phyloP scores from a whole-genome alignment of 2,888 invertebrate genomes.

The Metallyticus violacea region DNA sequence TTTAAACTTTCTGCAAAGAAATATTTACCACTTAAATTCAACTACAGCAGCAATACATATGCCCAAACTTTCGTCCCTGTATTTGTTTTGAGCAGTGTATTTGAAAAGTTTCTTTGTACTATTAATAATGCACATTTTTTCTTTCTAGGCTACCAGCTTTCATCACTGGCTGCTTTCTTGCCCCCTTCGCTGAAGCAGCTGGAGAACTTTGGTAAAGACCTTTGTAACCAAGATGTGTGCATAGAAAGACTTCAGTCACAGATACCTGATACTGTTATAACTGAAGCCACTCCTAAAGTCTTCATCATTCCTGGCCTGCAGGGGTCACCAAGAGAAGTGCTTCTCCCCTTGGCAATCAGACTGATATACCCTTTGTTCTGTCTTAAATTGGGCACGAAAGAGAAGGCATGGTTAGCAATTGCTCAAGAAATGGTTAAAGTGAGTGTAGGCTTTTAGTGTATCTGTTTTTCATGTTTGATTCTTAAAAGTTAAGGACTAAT shows the following conservation, averaged over 20 bases:
- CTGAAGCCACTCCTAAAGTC: conserved; percentile 44
- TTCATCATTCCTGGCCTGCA: conserved; percentile 47
- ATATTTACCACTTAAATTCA: too few species aligned
- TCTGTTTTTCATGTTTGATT: too few species aligned
- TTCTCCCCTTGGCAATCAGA: conserved; percentile 39
- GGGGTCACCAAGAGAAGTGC: not conserved
- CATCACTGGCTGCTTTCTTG: not conserved
- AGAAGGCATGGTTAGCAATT: not conserved
- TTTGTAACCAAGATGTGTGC: not conserved
- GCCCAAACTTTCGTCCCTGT: too few species aligned
- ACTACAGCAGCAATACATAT: too few species aligned
- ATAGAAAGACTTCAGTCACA: conserved; percentile 42
- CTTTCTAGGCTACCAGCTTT: not conserved
- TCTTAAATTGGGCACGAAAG: conserved; percentile 38
- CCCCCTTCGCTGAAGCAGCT: not conserved
- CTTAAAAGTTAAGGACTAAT: too few species aligned
- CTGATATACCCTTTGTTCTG: conserved; percentile 46
- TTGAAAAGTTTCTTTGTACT: too few species aligned
- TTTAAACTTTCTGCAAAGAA: too few species aligned
- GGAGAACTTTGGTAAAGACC: not conserved
- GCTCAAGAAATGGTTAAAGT: not conserved
- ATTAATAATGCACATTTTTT: not conserved
- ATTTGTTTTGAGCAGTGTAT: too few species aligned
- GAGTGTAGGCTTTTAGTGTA: not conserved
- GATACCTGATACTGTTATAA: conserved; percentile 40